Conservation (phyloP, 2,888 invertebrate genomes). For the Cephus rjabovi region DNA sequence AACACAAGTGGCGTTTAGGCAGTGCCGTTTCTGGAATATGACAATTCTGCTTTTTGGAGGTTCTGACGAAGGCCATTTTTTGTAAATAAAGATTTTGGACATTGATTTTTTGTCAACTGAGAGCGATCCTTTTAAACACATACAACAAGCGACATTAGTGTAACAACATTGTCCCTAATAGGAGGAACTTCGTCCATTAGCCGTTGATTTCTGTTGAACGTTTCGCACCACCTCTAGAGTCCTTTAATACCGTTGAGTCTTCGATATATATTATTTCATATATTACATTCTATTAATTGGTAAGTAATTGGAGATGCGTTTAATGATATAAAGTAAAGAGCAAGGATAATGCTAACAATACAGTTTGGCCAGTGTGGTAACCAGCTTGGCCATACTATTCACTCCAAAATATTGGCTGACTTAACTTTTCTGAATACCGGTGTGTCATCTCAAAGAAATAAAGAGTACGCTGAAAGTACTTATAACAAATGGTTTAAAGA, state of each 20-base stretch:
- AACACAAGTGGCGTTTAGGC: no score
- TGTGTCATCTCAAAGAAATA: slow-evolving; percentile 47
- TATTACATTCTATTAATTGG: neutral
- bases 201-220: neutral
- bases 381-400: slow-evolving; percentile 68
- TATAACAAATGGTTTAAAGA: slow-evolving; percentile 67
- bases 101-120: no score
- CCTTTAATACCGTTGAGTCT: neutral
- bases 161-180: neutral
- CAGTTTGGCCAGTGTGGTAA: slow-evolving; percentile 72
- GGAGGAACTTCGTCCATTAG: neutral
- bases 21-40: no score
- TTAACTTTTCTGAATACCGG: slow-evolving; percentile 48
- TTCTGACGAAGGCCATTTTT: no score
- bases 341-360: slow-evolving; percentile 60
- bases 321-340: neutral
- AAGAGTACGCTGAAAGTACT: slow-evolving; percentile 56
- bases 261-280: neutral
- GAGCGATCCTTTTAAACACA: no score
- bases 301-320: neutral
- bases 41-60: no score
- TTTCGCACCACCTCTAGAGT: neutral
- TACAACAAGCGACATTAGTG: neutral
- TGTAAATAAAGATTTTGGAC: no score
- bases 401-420: slow-evolving; percentile 64